Evolutionary conservation across 2,888 invertebrate species (phyloP).

Genomic region (Chrysodeixis includens): DNA sequence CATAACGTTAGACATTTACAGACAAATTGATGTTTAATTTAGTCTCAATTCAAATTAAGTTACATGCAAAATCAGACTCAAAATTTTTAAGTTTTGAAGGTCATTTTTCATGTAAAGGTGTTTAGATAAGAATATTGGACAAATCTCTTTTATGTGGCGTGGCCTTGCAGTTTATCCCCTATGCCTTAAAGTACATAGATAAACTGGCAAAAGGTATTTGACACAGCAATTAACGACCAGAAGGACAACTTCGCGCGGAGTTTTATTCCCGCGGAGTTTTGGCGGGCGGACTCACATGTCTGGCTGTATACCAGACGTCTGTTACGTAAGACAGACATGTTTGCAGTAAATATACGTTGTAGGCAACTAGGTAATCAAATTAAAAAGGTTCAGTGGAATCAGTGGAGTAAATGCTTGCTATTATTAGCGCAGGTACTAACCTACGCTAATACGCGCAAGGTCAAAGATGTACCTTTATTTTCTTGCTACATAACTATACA

Average conservation of each 20-base stretch:
- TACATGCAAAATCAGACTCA: no score
- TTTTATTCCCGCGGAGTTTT: background rate
- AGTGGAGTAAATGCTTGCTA: background rate
- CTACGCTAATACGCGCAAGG: conserved; percentile 4
- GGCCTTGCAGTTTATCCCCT: conserved; percentile 24
- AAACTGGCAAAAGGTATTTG: conserved; percentile 20
- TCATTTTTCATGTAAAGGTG: conserved; percentile 5
- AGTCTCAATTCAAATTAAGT: background rate
- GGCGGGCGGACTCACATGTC: background rate
- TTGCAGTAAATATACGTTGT: background rate
- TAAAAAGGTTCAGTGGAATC: conserved; percentile 2
- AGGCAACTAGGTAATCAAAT: background rate
- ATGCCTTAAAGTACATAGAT: conserved; percentile 20
- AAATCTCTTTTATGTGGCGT: conserved; percentile 38
- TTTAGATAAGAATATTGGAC: conserved; percentile 32
- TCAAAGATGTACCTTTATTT: background rate
- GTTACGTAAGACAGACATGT: background rate
- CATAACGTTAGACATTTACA: background rate
- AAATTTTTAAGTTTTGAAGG: conserved; percentile 13
- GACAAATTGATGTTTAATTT: background rate
- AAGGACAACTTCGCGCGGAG: background rate
- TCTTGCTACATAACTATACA: background rate
- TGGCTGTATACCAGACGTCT: background rate
- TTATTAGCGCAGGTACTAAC: conserved; percentile 1
- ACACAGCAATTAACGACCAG: background rate